These are phyloP conservation scores for Bufo bufo DNA, from an alignment of 2,113 vertebrate species.

Conservation along the genomic window DNA sequence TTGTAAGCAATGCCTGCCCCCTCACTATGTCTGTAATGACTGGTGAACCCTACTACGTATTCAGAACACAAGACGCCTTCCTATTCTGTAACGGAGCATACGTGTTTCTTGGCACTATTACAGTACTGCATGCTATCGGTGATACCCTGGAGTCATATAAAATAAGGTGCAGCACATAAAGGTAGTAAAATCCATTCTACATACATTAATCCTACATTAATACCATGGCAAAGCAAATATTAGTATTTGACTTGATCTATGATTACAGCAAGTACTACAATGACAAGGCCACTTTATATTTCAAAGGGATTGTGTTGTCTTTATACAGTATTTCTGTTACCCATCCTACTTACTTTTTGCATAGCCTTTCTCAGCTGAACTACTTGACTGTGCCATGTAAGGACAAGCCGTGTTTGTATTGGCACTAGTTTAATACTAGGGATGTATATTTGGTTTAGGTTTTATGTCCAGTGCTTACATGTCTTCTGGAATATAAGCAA, in stretches of 20 bases:
- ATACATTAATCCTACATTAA: background rate
- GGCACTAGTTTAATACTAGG: background rate
- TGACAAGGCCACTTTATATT: background rate
- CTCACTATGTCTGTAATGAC: background rate
- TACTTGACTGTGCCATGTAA: background rate
- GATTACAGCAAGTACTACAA: background rate
- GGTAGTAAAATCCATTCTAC: background rate
- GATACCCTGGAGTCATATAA: background rate
- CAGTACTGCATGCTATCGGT: background rate
- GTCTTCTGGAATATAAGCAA: background rate
- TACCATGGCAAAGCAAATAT: background rate
- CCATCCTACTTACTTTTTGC: background rate
- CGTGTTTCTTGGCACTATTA: background rate
- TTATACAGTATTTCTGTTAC: slow-evolving; percentile 12
- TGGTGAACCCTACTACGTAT: background rate
- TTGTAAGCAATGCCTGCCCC: too few species aligned
- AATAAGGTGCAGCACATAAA: background rate
- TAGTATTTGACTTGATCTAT: background rate
- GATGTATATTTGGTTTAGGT: background rate
- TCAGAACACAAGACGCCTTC: background rate
- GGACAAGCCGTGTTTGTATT: slow-evolving; percentile 37
- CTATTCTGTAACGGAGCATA: background rate
- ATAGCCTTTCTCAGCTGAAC: background rate
- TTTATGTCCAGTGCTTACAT: background rate
- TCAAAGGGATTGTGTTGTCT: background rate